phyloP scores from a whole-genome alignment of 2,797 vertebrate genomes.

The Scolopax bukidnonensis region DNA sequence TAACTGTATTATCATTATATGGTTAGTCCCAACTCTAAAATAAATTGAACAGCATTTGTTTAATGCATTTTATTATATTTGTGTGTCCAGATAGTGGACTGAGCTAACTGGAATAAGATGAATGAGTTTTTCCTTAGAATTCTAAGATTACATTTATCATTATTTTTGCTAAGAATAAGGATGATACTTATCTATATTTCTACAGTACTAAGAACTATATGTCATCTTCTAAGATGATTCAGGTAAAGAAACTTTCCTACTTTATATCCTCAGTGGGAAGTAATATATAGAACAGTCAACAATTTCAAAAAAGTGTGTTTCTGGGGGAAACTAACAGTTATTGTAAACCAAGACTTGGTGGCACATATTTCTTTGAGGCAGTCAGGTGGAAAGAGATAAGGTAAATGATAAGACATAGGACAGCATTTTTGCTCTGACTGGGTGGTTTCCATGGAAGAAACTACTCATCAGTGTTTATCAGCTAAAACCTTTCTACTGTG shows the following conservation, averaged over 20 bases:
- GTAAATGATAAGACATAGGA: background rate
- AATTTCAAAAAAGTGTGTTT: background rate
- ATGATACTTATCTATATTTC: background rate
- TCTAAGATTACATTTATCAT: background rate
- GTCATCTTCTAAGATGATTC: background rate
- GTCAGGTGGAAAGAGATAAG: background rate
- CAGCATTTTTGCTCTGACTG: background rate
- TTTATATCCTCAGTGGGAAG: background rate
- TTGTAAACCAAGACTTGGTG: background rate
- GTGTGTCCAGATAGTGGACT: background rate
- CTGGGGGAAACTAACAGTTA: background rate
- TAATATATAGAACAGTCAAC: background rate
- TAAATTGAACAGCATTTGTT: background rate
- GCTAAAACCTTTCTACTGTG: background rate
- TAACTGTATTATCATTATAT: background rate
- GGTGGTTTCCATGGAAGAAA: background rate
- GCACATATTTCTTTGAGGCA: background rate
- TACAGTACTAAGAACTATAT: background rate
- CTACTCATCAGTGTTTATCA: background rate
- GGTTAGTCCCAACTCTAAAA: background rate
- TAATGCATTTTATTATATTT: background rate
- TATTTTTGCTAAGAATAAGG: background rate
- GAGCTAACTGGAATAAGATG: background rate
- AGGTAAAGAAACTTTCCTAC: background rate
- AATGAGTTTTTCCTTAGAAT: background rate